Evolutionary conservation across 2,888 invertebrate species (phyloP).

Genomic region (Idaea biselata): DNA sequence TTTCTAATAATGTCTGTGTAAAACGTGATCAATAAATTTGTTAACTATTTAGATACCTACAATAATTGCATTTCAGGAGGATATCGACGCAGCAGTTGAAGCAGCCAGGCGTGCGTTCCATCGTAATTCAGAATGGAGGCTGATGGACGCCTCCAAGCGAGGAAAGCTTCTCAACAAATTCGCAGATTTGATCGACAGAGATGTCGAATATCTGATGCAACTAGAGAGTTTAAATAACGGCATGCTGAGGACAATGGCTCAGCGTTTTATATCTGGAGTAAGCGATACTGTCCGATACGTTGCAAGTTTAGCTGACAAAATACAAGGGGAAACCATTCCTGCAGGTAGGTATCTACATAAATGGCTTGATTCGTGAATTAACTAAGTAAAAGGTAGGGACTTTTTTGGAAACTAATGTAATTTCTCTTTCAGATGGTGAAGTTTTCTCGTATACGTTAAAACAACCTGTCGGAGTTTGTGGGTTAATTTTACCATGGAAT

Average conservation of each 20-base stretch:
- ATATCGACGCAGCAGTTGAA: conserved; percentile 87
- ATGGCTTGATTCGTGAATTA: conserved; percentile 2
- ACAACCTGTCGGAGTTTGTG: conserved; percentile 85
- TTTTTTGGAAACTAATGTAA: not conserved
- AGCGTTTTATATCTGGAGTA: conserved; percentile 69
- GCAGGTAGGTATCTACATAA: conserved; percentile 15
- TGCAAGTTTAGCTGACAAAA: conserved; percentile 94
- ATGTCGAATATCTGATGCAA: conserved; percentile 87
- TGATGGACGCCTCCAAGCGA: conserved; percentile 89
- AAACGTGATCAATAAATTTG: too few species aligned
- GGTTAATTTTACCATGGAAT: conserved; percentile 94
- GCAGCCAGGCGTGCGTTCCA: conserved; percentile 88
- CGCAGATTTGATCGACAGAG: conserved; percentile 88
- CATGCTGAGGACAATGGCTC: conserved; percentile 85
- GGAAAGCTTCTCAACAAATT: conserved; percentile 86
- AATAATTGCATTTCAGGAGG: conserved; percentile 72
- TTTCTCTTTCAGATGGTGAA: conserved; percentile 66
- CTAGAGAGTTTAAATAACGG: conserved; percentile 96
- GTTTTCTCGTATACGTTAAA: conserved; percentile 84
- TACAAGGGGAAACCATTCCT: conserved; percentile 82
- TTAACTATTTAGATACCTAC: too few species aligned
- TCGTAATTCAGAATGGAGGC: conserved; percentile 86
- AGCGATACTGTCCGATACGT: conserved; percentile 84
- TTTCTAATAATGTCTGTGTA: too few species aligned
- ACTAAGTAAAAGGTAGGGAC: not conserved